phyloP scores from a whole-genome alignment of 1,140 invertebrate species.

The Meteorus sp. region DNA sequence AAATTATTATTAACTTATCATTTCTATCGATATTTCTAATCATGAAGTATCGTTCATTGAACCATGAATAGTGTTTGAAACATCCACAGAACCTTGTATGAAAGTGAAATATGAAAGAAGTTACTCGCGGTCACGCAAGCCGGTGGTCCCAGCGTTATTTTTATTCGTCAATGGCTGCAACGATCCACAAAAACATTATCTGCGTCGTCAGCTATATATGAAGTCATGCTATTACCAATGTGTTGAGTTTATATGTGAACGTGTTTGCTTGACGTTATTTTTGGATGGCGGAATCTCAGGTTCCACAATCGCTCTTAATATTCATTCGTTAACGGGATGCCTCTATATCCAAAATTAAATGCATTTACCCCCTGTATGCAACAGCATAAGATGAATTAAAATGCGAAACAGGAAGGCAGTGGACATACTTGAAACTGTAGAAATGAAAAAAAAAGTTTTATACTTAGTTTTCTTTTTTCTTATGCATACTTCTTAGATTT shows the following conservation, averaged over 20 bases:
- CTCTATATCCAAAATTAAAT: slow-evolving; percentile 2
- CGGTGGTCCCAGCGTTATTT: slow-evolving; percentile 25
- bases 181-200: slow-evolving; percentile 20
- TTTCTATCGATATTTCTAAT: no score
- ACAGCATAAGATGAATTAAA: no score
- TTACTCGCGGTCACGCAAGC: slow-evolving; percentile 14
- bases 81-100: neutral
- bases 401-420: no score
- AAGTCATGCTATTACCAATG: neutral
- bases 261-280: slow-evolving; percentile 17
- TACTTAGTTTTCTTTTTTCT: no score
- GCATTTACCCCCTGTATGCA: no score
- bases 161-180: slow-evolving; percentile 19
- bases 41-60: slow-evolving; percentile 9
- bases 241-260: no score
- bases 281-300: slow-evolving; percentile 10
- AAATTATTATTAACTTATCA: no score
- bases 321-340: slow-evolving; percentile 12
- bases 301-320: slow-evolving; percentile 17
- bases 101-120: neutral
- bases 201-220: neutral
- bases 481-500: no score
- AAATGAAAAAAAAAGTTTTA: no score
- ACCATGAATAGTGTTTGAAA: neutral
- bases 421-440: no score